These are phyloP conservation scores for Pogoniulus pusillus DNA, from an alignment of 2,797 vertebrate genomes.

Conservation along the genomic window DNA sequence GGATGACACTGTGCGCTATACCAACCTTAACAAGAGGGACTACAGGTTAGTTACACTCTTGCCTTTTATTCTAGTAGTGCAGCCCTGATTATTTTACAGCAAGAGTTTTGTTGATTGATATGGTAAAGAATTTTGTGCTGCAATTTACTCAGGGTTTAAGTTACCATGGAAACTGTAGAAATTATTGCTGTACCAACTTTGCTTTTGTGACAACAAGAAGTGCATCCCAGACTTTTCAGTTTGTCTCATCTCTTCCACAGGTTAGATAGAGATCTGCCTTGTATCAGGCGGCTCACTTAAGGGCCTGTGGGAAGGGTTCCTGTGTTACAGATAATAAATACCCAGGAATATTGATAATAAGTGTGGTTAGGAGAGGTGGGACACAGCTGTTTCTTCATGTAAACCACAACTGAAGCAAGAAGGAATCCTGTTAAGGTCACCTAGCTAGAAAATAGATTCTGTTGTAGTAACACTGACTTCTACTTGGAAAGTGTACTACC, in stretches of 20 bases:
- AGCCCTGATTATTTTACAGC: not conserved
- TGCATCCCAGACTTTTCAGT: not conserved
- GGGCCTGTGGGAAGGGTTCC: not conserved
- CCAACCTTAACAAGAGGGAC: slow-evolving; percentile 80
- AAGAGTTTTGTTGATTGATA: not conserved
- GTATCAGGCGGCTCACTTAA: not conserved
- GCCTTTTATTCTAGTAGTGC: not conserved
- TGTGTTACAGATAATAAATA: not conserved
- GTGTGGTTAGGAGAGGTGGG: not conserved
- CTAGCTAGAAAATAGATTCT: not conserved
- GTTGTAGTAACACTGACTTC: not conserved
- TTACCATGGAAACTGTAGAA: slow-evolving; percentile 36
- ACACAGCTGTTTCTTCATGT: not conserved
- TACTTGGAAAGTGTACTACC: not conserved
- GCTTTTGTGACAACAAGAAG: not conserved
- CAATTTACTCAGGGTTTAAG: not conserved
- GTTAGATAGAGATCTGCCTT: not conserved
- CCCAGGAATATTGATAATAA: not conserved
- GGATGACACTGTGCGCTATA: slow-evolving; percentile 95
- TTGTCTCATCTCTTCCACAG: not conserved
- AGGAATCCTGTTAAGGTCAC: not conserved
- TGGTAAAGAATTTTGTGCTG: not conserved
- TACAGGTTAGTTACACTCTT: slow-evolving; percentile 84
- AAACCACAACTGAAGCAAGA: not conserved
- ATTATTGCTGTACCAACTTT: not conserved